Evolutionary conservation across 2,797 vertebrate genomes (phyloP).

Genomic region (Propithecus deckenii): DNA sequence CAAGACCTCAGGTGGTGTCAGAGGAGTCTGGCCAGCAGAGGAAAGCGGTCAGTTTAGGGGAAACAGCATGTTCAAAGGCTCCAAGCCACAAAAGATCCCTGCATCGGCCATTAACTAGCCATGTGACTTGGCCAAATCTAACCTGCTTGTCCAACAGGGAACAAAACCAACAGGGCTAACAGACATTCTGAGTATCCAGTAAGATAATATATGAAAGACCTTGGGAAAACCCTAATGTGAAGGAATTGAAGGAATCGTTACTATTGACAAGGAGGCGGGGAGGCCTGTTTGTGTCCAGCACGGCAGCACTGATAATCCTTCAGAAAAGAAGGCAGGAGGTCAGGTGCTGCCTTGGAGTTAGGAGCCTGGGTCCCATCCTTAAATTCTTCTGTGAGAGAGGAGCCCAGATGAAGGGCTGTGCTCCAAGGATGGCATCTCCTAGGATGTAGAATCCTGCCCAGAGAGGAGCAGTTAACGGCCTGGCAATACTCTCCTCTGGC

Average conservation of each 20-base stretch:
- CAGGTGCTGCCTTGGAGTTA: neutral
- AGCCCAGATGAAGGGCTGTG: neutral
- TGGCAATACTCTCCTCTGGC: neutral
- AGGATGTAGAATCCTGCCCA: neutral
- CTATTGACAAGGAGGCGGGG: neutral
- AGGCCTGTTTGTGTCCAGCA: neutral
- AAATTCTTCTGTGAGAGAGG: neutral
- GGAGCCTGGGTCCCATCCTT: neutral
- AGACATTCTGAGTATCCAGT: neutral
- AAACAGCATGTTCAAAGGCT: neutral
- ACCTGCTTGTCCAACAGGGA: neutral
- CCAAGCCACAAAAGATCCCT: neutral
- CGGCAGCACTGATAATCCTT: neutral
- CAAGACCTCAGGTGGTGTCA: neutral
- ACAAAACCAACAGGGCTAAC: neutral
- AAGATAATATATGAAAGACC: neutral
- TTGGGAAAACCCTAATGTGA: neutral
- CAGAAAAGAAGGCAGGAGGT: neutral
- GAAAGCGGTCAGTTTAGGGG: neutral
- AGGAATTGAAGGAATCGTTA: neutral
- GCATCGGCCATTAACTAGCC: slow-evolving; percentile 23
- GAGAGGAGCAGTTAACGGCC: neutral
- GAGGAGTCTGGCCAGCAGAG: neutral
- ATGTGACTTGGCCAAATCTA: slow-evolving; percentile 28
- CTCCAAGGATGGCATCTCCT: neutral